Evolutionary conservation across 1,140 invertebrate genomes (phyloP).

Genomic region (Microplitis mediator): DNA sequence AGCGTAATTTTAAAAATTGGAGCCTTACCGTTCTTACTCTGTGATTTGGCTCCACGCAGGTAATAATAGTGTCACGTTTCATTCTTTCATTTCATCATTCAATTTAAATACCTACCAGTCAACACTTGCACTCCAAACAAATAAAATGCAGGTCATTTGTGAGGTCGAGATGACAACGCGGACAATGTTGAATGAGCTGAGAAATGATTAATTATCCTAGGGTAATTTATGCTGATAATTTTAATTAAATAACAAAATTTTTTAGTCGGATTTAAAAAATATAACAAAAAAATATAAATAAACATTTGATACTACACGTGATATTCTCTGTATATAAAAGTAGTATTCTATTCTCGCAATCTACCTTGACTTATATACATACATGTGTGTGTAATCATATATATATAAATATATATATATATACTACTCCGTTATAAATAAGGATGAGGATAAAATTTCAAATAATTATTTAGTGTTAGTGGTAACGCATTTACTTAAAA

Average conservation of each 20-base stretch:
- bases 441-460: neutral
- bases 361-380: conserved; percentile 21
- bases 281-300: conserved; percentile 6
- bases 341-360: conserved; percentile 14
- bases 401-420: too few species aligned
- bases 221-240: neutral
- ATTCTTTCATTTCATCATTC: conserved; percentile 58
- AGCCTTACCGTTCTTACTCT: conserved; percentile 58
- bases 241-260: neutral
- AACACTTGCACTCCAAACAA: conserved; percentile 39
- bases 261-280: too few species aligned
- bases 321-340: neutral
- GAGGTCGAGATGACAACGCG: conserved; percentile 29
- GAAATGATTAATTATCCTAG: conserved; percentile 20
- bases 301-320: conserved; percentile 3
- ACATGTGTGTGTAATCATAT: neutral
- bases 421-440: neutral
- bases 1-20: conserved; percentile 4
- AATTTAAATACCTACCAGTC: conserved; percentile 49
- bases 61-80: conserved; percentile 61
- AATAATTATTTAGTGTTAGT: too few species aligned
- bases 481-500: too few species aligned
- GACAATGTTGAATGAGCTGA: conserved; percentile 8
- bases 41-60: conserved; percentile 58
- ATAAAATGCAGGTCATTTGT: conserved; percentile 41